Evolutionary conservation across 2,113 vertebrate species (phyloP), one percentile per base, ranked within the genome.

Genomic region (Aramus guarauna): DNA sequence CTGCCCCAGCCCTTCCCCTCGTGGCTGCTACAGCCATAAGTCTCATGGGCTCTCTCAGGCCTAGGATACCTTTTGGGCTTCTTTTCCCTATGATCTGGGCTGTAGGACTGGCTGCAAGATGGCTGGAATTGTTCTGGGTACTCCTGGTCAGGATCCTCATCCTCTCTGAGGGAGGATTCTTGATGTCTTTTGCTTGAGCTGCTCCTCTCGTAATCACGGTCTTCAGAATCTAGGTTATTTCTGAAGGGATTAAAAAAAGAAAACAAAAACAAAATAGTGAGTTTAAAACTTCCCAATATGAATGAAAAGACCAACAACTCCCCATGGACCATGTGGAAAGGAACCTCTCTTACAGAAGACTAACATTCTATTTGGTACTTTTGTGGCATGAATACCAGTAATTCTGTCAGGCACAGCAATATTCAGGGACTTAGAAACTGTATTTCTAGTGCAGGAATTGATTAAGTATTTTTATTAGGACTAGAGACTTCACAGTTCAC

Each of bases 81-180:
- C 79, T 98, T 98, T 87, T 97, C 97, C 56, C 97, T 97, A 20
- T 97, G 96, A 22, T 98, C 97, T 56, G 97, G 96, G 59, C 97
- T 98, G 9, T 90, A 97, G 13, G 97, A 78, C 4, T 90, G 97
- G 91, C 97, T 98, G 76, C 97, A 85, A 15, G 98, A 98, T 2
- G 98, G 98, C 68, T 98, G 98, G 96, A 99, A 99, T 58, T 95
- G 96, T 79, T 98, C 98, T 26, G 98, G 96, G 52, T 98, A 98
- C 50, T 98, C 97, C 43, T 98, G 98, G 18, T 98, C 98, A 29
- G 74, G 91, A 39, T 98, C 97, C 37, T 95, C 97, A 16, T 98
- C 98, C 58, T 98, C 98, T 72, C 97, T 95, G 74, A 97, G 97
- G 32, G 99, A 98, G 39, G 96, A 97, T 23, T 99, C 98, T 45